phyloP scores from a whole-genome alignment of 2,113 vertebrate genomes.

The Pteruthius melanotis region DNA sequence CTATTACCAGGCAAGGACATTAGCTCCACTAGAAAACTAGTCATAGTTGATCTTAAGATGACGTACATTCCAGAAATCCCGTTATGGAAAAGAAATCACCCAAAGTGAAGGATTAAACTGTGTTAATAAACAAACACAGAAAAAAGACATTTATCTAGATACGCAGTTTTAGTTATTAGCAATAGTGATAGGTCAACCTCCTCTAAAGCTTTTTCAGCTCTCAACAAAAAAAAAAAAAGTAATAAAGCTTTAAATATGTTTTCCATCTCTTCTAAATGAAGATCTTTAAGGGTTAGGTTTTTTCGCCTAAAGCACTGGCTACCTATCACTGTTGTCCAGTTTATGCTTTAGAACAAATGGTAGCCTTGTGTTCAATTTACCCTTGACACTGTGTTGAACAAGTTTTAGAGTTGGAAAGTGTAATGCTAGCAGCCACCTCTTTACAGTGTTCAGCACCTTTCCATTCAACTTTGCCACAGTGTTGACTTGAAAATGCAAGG shows the following conservation, averaged over 20 bases:
- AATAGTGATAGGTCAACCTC: not conserved
- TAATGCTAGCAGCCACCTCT: not conserved
- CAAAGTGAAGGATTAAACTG: not conserved
- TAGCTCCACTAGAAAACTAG: not conserved
- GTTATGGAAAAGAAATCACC: not conserved
- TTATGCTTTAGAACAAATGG: not conserved
- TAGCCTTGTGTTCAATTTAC: not conserved
- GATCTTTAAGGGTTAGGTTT: not conserved
- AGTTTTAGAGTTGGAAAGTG: not conserved
- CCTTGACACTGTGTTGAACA: not conserved
- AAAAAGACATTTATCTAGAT: not conserved
- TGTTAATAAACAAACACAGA: not conserved
- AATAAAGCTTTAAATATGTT: not conserved
- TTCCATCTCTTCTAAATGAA: not conserved
- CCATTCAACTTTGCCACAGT: not conserved
- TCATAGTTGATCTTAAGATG: not conserved
- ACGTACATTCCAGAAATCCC: not conserved
- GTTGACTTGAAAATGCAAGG: not conserved
- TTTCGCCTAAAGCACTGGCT: not conserved
- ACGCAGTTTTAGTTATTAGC: not conserved
- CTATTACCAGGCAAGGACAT: not conserved
- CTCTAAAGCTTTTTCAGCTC: not conserved
- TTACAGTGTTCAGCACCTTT: not conserved
- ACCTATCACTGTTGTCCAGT: not conserved
- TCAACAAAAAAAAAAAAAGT: not conserved